phyloP scores from a whole-genome alignment of 2,888 invertebrate species.

The Trisateles emortualis region DNA sequence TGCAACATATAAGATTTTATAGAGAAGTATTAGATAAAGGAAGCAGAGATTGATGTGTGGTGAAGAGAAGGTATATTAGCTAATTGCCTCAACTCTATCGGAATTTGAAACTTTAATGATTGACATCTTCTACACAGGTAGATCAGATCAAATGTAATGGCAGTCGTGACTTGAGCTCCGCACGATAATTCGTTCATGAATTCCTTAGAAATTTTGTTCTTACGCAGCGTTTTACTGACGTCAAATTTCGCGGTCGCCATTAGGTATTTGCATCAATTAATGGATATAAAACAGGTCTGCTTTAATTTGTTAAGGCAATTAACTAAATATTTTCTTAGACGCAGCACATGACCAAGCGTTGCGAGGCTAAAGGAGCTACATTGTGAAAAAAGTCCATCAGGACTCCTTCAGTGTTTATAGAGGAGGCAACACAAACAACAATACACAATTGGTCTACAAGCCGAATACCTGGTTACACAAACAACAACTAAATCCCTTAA shows the following conservation, averaged over 20 bases:
- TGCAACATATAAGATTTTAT: conserved; percentile 65
- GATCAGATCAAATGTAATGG: no score
- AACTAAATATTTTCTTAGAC: conserved; percentile 13
- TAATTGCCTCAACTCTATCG: conserved; percentile 29
- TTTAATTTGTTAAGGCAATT: conserved; percentile 35
- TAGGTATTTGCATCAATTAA: no score
- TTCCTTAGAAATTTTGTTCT: no score
- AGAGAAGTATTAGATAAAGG: conserved; percentile 45
- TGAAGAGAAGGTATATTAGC: conserved; percentile 25
- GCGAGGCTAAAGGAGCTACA: conserved; percentile 17
- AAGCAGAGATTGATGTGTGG: conserved; percentile 56
- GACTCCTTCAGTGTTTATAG: not conserved
- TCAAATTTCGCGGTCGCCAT: no score
- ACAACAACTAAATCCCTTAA: not conserved
- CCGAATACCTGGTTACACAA: conserved; percentile 13
- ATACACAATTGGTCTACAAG: conserved; percentile 14
- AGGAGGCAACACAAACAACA: conserved; percentile 21
- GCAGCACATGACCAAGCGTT: conserved; percentile 40
- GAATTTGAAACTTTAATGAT: no score
- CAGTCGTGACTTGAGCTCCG: no score
- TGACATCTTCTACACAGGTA: no score
- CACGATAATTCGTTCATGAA: no score
- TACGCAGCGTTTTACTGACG: no score
- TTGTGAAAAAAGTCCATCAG: not conserved
- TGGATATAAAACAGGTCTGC: no score